Evolutionary conservation across 2,797 vertebrate genomes (phyloP), one percentile per base, ranked within the genome.

Genomic region (Tapera naevia): DNA sequence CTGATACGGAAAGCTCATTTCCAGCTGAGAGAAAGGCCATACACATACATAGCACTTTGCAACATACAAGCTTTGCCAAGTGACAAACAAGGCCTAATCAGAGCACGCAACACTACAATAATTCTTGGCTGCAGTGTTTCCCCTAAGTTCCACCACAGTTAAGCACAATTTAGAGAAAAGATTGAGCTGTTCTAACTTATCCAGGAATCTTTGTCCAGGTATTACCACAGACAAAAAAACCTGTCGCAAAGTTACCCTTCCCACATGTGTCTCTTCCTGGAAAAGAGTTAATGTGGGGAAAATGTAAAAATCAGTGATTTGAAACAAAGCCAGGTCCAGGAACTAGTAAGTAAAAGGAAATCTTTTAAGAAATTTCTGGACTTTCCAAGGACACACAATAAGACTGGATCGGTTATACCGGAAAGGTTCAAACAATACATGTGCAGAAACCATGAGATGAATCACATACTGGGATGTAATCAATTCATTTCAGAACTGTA

Each of bases 1-100:
- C 58, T 93, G 82, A 46, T 54, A 37, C 45, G 73, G 46, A 56
- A 72, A 87, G 17, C 6, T 5, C 5, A 88, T 46, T 37, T 83
- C 15, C 54, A 93, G 61, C 86, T 83, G 67, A 86, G 46, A 74
- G 48, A 81, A 74, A 72, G 65, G 33, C 84, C 71, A 45, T 14
- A 14, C 27, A 82, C 39, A 89, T 4, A 46, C 25, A 11, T 13
- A 64, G 45, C 58, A 89, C 54, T 54, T 53, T 67, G 24, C 61
- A 89, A 33, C 58, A 62, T 7, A 28, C 3, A 45, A 56, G 9
- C 75, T 93, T 75, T 92, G 89, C 82, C 80, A 93, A 48, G 37
- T 73, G 91, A 89, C 83, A 86, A 86, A 64, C n/a, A 19, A 58
- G 58, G 45, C 23, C 70, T 93, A 69, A 95, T 83, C 65, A 86